Evolutionary conservation across 2,113 vertebrate genomes (phyloP), one percentile per base, ranked within the genome.

Genomic region (Pseudonaja textilis): DNA sequence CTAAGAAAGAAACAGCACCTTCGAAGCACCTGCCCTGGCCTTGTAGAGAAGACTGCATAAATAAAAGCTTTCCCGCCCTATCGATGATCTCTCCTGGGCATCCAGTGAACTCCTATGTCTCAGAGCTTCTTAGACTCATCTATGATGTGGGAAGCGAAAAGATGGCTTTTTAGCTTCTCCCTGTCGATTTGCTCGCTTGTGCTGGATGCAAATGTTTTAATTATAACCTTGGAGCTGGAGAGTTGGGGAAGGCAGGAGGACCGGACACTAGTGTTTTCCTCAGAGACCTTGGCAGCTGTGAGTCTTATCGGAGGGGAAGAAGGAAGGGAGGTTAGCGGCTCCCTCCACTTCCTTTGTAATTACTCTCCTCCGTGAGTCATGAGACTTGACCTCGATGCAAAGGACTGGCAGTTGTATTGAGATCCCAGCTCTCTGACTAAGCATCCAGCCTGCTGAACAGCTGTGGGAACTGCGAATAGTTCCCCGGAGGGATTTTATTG

Each of bases 31-130:
- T 34, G 69, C 14, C n/a, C n/a, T 34, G n/a, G n/a, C 16, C 69
- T 74, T 74, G 69, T 87, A 52, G 25, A 6, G 25, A 52, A 87
- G 9, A 22, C 47, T 3, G 5, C 3, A 52, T 52, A 52, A 18
- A 52, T 26, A 87, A 52, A 50, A 12, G 9, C 29, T 34, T 42
- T 74, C 69, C 47, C 8, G 1, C 14, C 50, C 1, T 3, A 5
- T 20, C 3, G 12, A 90, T 54, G 91, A 90, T 85, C 92, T 96
- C 94, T 94, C 85, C 47, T 96, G 95, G 96, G 97, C 96, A 96
- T 96, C 96, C 97, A 97, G 96, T 94, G 95, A 96, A 96, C 95
- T 95, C 95, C 69, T 92, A 91, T 97, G 98, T 96, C 94, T 98
- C 96, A 96, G 0, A 95, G 93, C 96, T 96, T 91, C 96, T 59